Conservation (phyloP, 1,140 invertebrate species). For the Listronotus oregonensis region DNA sequence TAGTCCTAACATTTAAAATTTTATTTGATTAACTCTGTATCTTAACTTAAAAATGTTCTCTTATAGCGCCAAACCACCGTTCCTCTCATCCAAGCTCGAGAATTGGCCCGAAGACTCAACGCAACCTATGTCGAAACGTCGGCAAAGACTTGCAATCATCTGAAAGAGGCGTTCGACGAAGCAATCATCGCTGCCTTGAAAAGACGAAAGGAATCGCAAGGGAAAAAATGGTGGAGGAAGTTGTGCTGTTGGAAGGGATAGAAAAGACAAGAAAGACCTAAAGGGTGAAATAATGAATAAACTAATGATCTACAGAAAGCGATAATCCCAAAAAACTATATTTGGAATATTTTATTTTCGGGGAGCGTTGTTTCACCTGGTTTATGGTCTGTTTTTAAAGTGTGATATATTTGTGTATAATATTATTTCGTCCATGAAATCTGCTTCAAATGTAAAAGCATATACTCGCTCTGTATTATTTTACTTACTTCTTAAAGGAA, state of each 20-base stretch:
- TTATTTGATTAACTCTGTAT: too few relatives aligned
- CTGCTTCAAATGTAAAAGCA: too few relatives aligned
- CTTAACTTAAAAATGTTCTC: background rate
- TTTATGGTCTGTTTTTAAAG: too few relatives aligned
- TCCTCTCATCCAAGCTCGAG: slow-evolving; percentile 73
- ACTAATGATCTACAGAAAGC: too few relatives aligned
- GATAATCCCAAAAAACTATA: too few relatives aligned
- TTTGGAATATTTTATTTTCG: too few relatives aligned
- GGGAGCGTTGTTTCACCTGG: too few relatives aligned
- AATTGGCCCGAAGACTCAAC: slow-evolving; percentile 76
- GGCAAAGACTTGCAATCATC: slow-evolving; percentile 81
- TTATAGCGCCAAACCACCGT: slow-evolving; percentile 72
- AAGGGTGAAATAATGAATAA: background rate
- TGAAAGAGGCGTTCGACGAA: slow-evolving; percentile 91
- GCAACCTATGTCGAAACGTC: slow-evolving; percentile 91
- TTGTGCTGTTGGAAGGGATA: slow-evolving; percentile 57
- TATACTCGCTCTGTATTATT: too few relatives aligned
- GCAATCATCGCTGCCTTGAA: slow-evolving; percentile 79
- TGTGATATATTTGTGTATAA: too few relatives aligned
- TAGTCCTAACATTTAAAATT: too few relatives aligned
- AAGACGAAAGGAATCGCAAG: slow-evolving; percentile 57
- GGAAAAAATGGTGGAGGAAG: slow-evolving; percentile 62
- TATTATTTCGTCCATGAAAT: too few relatives aligned
- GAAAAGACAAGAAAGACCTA: background rate
- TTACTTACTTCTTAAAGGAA: too few relatives aligned